Percentiles rank a stretch among this genome's conserved stretches.
Conservation (phyloP, 1,140 invertebrate genomes). For the Bombus huntii region DNA sequence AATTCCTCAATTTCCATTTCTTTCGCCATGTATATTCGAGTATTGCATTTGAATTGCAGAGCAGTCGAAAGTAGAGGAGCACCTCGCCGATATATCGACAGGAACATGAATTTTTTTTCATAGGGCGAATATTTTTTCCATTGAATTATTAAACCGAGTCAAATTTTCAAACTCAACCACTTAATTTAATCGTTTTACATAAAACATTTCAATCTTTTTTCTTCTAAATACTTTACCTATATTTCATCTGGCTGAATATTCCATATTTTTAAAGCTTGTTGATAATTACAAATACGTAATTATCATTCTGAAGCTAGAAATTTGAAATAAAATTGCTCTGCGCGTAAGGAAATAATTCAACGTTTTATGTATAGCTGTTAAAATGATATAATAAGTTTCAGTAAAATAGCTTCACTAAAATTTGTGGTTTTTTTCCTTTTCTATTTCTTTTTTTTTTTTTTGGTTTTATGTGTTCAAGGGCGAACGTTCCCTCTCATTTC, state of each 20-base stretch:
- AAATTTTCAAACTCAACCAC: neutral
- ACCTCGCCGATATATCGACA: neutral
- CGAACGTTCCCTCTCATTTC: neutral
- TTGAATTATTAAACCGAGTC: neutral
- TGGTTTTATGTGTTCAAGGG: fast-evolving
- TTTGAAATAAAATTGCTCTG: neutral
- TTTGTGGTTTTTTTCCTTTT: too few species aligned
- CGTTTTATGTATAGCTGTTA: too few species aligned
- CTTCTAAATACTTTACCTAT: neutral
- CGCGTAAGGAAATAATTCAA: fast-evolving
- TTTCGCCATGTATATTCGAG: neutral
- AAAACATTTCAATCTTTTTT: neutral
- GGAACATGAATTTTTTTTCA: neutral
- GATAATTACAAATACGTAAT: neutral
- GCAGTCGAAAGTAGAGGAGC: neutral
- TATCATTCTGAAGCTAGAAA: neutral
- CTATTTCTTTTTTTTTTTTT: too few species aligned
- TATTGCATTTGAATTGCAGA: conserved; percentile 10
- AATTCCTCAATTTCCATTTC: conserved; percentile 9
- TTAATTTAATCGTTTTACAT: too few species aligned
- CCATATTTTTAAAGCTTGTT: neutral
- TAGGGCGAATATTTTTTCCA: too few species aligned
- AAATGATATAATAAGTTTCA: too few species aligned
- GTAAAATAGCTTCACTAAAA: too few species aligned
- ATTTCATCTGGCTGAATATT: neutral